Conservation (phyloP, 1,140 invertebrate species). For the Drosophila sp. region DNA sequence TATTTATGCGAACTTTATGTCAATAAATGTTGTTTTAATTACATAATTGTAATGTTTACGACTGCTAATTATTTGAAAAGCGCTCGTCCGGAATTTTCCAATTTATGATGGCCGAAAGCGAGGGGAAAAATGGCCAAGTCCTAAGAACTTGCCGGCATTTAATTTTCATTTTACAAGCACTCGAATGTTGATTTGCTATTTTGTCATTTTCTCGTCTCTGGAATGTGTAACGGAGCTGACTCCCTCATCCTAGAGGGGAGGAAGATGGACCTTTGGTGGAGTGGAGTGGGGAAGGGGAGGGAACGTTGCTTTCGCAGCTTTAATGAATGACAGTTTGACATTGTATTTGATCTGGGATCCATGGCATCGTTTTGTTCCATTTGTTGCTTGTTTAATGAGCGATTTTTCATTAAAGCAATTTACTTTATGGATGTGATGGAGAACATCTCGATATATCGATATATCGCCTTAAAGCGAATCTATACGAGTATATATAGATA, state of each 20-base stretch:
- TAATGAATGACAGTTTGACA: constrained; percentile 4
- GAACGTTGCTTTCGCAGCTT: not conserved
- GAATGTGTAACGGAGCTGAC: constrained; percentile 27
- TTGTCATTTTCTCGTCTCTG: constrained; percentile 32
- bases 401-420: constrained; percentile 7
- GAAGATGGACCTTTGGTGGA: not conserved
- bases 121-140: not conserved
- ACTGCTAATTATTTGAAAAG: constrained; percentile 34
- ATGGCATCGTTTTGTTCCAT: constrained; percentile 42
- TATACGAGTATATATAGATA: too few relatives aligned
- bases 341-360: constrained; percentile 26
- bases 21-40: constrained; percentile 36
- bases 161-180: constrained; percentile 50
- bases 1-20: constrained; percentile 2
- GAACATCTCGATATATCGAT: too few relatives aligned
- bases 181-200: constrained; percentile 47
- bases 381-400: constrained; percentile 49
- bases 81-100: constrained; percentile 33
- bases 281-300: not conserved
- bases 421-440: not conserved
- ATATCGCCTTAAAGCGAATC: too few relatives aligned
- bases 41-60: constrained; percentile 38
- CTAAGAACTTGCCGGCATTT: constrained; percentile 40
- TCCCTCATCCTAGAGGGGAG: not conserved
- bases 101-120: constrained; percentile 24